Evolutionary conservation across 2,888 invertebrate genomes (phyloP).

Genomic region (Ennomos erosarius): DNA sequence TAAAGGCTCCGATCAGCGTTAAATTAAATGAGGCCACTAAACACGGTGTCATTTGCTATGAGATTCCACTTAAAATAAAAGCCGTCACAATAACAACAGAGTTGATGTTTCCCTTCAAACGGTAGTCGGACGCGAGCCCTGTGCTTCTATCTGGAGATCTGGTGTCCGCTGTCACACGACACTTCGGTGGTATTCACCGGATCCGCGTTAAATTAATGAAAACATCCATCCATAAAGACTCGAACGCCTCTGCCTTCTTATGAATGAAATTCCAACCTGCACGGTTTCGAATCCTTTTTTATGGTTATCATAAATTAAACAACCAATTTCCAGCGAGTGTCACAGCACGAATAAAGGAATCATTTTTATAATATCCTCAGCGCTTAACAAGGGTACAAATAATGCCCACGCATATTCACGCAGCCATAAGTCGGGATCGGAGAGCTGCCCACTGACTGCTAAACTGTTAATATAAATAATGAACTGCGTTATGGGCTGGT

Average conservation of each 20-base stretch:
- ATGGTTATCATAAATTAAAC: constrained; percentile 82
- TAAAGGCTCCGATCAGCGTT: constrained; percentile 37
- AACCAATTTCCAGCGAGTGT: constrained; percentile 84
- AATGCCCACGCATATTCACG: constrained; percentile 85
- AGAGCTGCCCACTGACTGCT: constrained; percentile 79
- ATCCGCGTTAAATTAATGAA: constrained; percentile 83
- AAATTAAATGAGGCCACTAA: constrained; percentile 26
- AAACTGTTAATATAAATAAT: constrained; percentile 86
- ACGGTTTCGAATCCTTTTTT: constrained; percentile 82
- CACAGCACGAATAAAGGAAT: constrained; percentile 84
- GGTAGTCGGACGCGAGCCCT: constrained; percentile 72
- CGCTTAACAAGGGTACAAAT: constrained; percentile 84
- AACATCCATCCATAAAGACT: constrained; percentile 84
- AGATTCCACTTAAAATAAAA: constrained; percentile 41
- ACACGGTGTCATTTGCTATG: constrained; percentile 36
- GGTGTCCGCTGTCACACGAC: constrained; percentile 62
- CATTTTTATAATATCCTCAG: constrained; percentile 85
- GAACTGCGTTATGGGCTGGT: constrained; percentile 78
- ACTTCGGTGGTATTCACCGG: constrained; percentile 73
- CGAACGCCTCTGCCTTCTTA: constrained; percentile 84
- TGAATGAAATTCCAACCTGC: constrained; percentile 85
- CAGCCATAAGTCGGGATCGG: constrained; percentile 79
- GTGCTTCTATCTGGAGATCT: constrained; percentile 60
- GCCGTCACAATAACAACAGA: constrained; percentile 21
- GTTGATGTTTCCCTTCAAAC: constrained; percentile 43